phyloP scores from a whole-genome alignment of 2,888 invertebrate species.

The Drosophila multiciliata region DNA sequence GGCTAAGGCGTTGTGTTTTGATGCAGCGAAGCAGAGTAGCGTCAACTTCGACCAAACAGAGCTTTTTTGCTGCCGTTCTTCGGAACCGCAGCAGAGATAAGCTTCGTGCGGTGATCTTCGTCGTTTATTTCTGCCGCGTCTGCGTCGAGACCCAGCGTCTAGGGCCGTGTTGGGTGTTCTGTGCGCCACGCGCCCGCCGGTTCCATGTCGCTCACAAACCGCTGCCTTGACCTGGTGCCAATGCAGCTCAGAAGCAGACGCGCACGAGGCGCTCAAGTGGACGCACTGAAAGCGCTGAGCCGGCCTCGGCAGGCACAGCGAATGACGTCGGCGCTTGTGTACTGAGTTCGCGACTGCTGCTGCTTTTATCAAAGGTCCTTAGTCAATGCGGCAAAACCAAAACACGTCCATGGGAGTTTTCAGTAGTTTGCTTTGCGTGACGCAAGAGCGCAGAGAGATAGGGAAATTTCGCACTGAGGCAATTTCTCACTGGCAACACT shows the following conservation, averaged over 20 bases:
- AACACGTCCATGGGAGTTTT: conserved; percentile 37
- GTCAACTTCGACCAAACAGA: not conserved
- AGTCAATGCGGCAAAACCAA: conserved; percentile 63
- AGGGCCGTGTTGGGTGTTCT: conserved; percentile 43
- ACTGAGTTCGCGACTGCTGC: conserved; percentile 23
- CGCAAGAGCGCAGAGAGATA: conserved; percentile 6
- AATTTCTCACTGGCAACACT: conserved; percentile 3
- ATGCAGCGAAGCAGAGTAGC: conserved; percentile 6
- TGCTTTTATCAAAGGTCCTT: conserved; percentile 47
- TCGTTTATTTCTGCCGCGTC: conserved; percentile 8
- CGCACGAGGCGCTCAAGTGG: conserved; percentile 14
- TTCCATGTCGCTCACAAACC: conserved; percentile 49
- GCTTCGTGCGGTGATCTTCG: conserved; percentile 6
- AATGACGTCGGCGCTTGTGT: conserved; percentile 11
- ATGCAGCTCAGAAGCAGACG: conserved; percentile 26
- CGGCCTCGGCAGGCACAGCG: conserved; percentile 16
- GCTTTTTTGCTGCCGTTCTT: conserved; percentile 15
- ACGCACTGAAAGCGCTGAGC: conserved; percentile 5
- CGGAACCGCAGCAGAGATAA: conserved; percentile 11
- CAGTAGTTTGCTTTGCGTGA: conserved; percentile 50
- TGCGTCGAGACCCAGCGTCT: conserved; percentile 17
- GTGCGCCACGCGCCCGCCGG: conserved; percentile 20
- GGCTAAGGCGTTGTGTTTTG: conserved; percentile 14
- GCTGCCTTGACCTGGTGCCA: conserved; percentile 63
- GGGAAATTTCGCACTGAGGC: conserved; percentile 12